Evolutionary conservation across 2,797 vertebrate species (phyloP).

Genomic region (Enteromius fasciolatus): DNA sequence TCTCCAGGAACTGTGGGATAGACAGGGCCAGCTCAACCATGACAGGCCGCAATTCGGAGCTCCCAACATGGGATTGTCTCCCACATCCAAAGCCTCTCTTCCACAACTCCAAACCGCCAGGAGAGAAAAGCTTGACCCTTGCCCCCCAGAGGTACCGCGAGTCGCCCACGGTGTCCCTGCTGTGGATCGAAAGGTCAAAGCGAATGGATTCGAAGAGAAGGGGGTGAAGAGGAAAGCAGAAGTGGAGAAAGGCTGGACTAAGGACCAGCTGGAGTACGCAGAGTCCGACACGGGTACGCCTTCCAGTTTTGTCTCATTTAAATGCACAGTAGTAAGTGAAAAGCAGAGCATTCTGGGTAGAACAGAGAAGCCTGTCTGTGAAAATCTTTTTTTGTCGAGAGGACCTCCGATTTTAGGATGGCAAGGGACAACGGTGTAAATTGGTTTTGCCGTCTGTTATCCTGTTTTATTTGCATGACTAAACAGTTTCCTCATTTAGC

Average conservation of each 20-base stretch:
- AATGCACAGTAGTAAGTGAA: neutral
- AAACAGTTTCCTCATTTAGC: neutral
- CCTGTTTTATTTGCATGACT: slow-evolving; percentile 22
- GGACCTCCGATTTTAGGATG: neutral
- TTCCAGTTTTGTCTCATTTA: neutral
- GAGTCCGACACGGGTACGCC: slow-evolving; percentile 82
- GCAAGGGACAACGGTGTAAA: neutral
- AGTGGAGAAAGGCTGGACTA: slow-evolving; percentile 89
- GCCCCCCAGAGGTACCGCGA: slow-evolving; percentile 75
- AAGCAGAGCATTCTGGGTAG: slow-evolving; percentile 7
- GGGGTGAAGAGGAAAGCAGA: slow-evolving; percentile 85
- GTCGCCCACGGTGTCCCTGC: slow-evolving; percentile 66
- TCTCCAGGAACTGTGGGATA: slow-evolving; percentile 84
- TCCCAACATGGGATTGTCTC: slow-evolving; percentile 33
- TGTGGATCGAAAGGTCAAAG: slow-evolving; percentile 77
- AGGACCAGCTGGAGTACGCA: slow-evolving; percentile 84
- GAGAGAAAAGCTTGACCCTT: slow-evolving; percentile 77
- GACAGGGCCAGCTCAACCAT: slow-evolving; percentile 80
- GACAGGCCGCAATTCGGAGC: slow-evolving; percentile 67
- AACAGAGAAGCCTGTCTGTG: neutral
- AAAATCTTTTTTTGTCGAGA: slow-evolving; percentile 3
- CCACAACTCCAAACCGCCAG: slow-evolving; percentile 78
- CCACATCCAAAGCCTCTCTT: slow-evolving; percentile 24
- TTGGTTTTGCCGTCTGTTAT: slow-evolving; percentile 15
- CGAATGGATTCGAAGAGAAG: slow-evolving; percentile 83